Evolutionary conservation across 1,140 invertebrate genomes (phyloP), one percentile per base, ranked within the genome.

Genomic region (Tribolium madens): DNA sequence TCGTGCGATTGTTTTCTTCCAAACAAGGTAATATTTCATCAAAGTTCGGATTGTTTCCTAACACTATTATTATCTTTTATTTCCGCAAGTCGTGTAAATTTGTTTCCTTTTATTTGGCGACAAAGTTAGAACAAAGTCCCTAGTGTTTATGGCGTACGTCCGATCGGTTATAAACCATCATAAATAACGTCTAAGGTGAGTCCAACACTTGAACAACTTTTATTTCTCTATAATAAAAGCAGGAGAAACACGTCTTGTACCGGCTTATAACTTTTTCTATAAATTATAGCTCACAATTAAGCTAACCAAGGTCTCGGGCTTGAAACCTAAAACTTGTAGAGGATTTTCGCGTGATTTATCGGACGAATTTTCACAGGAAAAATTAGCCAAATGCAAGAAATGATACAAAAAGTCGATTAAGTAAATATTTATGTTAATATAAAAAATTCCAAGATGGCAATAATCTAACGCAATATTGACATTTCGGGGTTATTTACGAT

Each of bases 391-490:
- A 53, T 26, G 21, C 21, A 26, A 26, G 0, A 5, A 26, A 26
- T 26, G 21, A 26, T 26, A 26, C 6, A 4, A 5, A 26, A 12
- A 17, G 72, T 76, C 68, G 75, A 76, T 76, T 72, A 9, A 26
- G 68, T 48, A 76, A 76, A 76, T 72, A 76, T 76, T 76, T 76
- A 60, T 71, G 57, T 72, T 57, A 52, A 31, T 33, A 17, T 21
- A 47, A 47, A 64, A 52, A 76, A 73, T n/a, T 48, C 18, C n/a
- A 14, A 18, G 18, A 57, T 18, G 15, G 52, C 57, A 64, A 64
- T 64, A 64, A 64, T 64, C 21, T 64, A 64, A 64, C 31, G 57
- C 57, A 64, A 33, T 64, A 64, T 64, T 13, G 57, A 64, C 57
- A 57, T 21, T 18, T 33, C 36, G 13, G 48, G 10, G 21, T 36